These are phyloP conservation scores for Strigamia transsilvanica DNA, from an alignment of 2,888 invertebrate genomes.

Conservation along the genomic window DNA sequence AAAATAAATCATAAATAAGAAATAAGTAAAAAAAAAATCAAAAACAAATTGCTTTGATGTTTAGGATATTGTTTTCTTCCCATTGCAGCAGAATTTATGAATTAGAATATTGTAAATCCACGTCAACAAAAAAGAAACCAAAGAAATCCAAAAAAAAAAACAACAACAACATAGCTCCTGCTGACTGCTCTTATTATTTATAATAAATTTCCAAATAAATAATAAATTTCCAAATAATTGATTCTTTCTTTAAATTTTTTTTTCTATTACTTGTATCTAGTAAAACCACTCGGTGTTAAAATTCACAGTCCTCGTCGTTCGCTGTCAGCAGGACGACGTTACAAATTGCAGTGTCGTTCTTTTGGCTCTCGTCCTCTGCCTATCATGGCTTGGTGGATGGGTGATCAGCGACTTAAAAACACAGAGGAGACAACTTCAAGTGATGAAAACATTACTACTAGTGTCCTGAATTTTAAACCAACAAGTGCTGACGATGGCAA, in stretches of 20 bases:
- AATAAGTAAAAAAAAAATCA: background rate
- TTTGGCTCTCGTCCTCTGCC: conserved; percentile 61
- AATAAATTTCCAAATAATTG: background rate
- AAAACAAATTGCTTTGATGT: too few species aligned
- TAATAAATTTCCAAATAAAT: background rate
- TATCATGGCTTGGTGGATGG: conserved; percentile 61
- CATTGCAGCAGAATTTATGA: too few species aligned
- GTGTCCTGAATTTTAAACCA: conserved; percentile 58
- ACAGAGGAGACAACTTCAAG: conserved; percentile 54
- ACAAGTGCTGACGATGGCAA: conserved; percentile 59
- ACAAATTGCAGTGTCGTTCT: conserved; percentile 60
- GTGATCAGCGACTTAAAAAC: conserved; percentile 57
- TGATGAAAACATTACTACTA: conserved; percentile 59
- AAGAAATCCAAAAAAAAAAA: background rate
- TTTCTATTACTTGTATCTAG: conserved; percentile 56
- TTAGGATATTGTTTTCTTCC: too few species aligned
- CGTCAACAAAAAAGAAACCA: too few species aligned
- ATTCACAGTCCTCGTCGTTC: conserved; percentile 60
- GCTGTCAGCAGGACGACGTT: conserved; percentile 60
- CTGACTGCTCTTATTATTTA: background rate
- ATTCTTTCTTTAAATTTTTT: conserved; percentile 58
- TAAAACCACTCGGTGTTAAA: conserved; percentile 60
- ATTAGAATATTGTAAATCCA: too few species aligned
- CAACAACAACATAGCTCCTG: too few species aligned
- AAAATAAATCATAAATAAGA: conserved; percentile 17